Base-by-base conservation (phyloP, 2,888 invertebrate species). In the Caradrina kadenii region DNA sequence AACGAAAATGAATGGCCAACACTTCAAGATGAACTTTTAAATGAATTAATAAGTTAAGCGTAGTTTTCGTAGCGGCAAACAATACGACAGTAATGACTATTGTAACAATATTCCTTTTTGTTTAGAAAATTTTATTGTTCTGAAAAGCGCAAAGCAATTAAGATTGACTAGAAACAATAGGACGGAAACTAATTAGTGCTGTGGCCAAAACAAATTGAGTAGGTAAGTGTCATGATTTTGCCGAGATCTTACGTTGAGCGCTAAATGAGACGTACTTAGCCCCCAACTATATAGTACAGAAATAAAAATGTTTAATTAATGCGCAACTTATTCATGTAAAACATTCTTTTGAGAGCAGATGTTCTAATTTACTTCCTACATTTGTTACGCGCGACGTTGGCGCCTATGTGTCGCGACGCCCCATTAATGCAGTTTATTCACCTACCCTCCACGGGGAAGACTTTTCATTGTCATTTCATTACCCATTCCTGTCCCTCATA, bases 361-460 rank as follows among this genome's bases (percentile, higher is more conserved):
- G 54, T 53, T 45, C 52, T 59, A 52, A 52, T 60, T 45, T 6
- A 17, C 17, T 4, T 45, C 6, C 26, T 50, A 62, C 52, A 26
- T 75, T 74, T 69, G 76, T 69, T 67, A 80, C 81, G 72, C 79
- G 79, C 79, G 72, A 59, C 49, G 72, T 50, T 66, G 90, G 89
- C 91, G 92, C 90, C 92, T 67, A 79, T 50, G 67, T 73, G 92
- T 86, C 92, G 89, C 90, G 83, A 73, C 84, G 83, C 73, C 83
- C 87, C 86, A 88, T 90, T 89, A 91, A 87, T 91, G 89, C 88
- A 93, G 91, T 92, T 92, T 90, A 88, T 92, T 91, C 90, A 92
- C 91, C 91, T 89, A 88, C 84, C 83, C 81, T 85, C 67, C 50
- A 75, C 65, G 72, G 78, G 82, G 71, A 77, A 83, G 81, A 81